Evolutionary conservation across 2,797 vertebrate species (phyloP), one percentile per base, ranked within the genome.

Genomic region (Myotis planiceps): DNA sequence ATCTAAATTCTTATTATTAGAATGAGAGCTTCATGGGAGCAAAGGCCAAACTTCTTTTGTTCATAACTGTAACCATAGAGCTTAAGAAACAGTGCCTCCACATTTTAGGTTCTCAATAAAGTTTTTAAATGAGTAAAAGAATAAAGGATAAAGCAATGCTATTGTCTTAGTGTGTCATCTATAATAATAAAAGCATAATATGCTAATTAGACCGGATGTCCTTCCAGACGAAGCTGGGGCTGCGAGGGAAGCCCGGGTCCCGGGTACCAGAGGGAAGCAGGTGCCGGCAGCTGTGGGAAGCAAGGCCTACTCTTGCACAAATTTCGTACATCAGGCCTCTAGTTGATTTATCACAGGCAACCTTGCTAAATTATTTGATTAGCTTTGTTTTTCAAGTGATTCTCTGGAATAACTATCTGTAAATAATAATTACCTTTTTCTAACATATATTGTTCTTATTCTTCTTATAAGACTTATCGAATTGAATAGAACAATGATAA

Each of bases 1-100:
- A 68, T 94, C 47, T 85, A 53, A 85, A 23, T 84, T 90, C 42
- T 71, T 80, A n/a, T 85, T 78, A 49, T 42, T 78, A 75, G 69
- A 94, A 49, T 83, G 1, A 66, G 74, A 66, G 49, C 18, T 79
- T 74, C 27, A n/a, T 60, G 39, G 23, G 23, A 94, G 29, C 63
- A 68, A 25, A 92, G 65, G 69, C 13, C 14, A 80, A 1, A 29
- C 18, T 19, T 60, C 51, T 83, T 83, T 76, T 76, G 27, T 71
- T 95, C 51, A 37, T 69, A 87, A 81, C 78, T 69, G 6, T 82
- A 92, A 45, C 34, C 63, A 45, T 34, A 76, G 23, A 53, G 37
- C 39, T 75, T 92, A 92, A 87, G 69, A 87, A 88, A 84, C n/a
- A 18, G 39, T 39, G 19, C 3, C 47, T 80, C 72, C 74, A 76